Percentiles rank a stretch among this genome's conserved stretches.
phyloP scores from a whole-genome alignment of 92 coral and sea anemone species.

The Meandrina meandrites region DNA sequence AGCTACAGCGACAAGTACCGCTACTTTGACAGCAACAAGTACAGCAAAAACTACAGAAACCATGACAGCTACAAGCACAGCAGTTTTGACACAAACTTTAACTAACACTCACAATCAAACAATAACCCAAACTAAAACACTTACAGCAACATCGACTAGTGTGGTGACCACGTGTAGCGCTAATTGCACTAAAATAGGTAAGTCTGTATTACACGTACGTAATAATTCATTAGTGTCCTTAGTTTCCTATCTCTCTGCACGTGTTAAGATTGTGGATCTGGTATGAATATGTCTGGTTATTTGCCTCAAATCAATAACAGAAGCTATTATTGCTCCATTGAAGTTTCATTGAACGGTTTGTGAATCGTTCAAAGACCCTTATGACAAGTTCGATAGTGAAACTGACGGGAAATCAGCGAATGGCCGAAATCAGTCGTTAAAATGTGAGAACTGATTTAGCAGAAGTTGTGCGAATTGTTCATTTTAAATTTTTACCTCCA shows the following conservation, averaged over 20 bases:
- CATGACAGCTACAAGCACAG: conserved; percentile 38
- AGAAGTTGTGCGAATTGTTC: too few relatives aligned
- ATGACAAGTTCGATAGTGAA: too few relatives aligned
- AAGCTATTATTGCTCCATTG: not conserved
- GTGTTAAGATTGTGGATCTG: not conserved
- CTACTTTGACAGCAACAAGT: conserved; percentile 49
- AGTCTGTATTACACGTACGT: not conserved
- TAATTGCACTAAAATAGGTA: conserved; percentile 51
- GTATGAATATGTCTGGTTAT: not conserved
- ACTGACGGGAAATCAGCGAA: too few relatives aligned
- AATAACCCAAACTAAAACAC: conserved; percentile 37
- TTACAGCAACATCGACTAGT: conserved; percentile 34
- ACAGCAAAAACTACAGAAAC: conserved; percentile 49
- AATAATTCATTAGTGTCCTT: not conserved
- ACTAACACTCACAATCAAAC: conserved; percentile 37
- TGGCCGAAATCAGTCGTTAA: too few relatives aligned
- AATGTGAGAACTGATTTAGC: too few relatives aligned
- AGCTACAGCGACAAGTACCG: conserved; percentile 55
- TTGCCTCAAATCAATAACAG: not conserved
- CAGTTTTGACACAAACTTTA: conserved; percentile 24
- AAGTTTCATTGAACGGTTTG: too few relatives aligned
- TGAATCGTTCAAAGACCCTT: too few relatives aligned
- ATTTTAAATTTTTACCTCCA: too few relatives aligned
- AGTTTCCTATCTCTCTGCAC: not conserved
- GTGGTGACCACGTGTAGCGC: conserved; percentile 71